A percentile compares a stretch with the other conserved stretches of the same genome.
These are phyloP conservation scores for Pristionchus mayeri DNA, from an alignment of 2,888 invertebrate species.

Conservation along the genomic window DNA sequence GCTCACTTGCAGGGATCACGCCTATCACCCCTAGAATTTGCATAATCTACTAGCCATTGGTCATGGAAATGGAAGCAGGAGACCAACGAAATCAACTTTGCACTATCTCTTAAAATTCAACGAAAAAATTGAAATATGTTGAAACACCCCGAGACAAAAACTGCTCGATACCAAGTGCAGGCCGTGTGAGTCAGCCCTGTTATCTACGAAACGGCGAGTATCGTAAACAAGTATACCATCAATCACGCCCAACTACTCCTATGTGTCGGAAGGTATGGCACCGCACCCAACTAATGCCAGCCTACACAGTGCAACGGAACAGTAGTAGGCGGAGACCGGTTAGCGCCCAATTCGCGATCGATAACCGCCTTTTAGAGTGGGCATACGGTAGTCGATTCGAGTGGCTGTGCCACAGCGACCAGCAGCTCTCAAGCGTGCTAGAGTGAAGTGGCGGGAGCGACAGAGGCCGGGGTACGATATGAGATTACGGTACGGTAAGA, in stretches of 20 bases:
- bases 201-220: background rate
- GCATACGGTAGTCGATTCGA: constrained; percentile 24
- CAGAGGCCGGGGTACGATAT: no score
- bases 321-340: constrained; percentile 17
- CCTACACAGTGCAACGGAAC: background rate
- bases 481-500: no score
- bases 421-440: background rate
- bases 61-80: no score
- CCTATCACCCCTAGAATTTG: background rate
- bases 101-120: no score
- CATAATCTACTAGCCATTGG: no score
- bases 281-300: background rate
- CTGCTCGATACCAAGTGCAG: background rate
- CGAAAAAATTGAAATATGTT: no score
- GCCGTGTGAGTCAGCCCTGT: background rate
- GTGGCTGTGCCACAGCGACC: background rate
- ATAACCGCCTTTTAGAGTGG: background rate
- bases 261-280: no score
- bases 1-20: background rate
- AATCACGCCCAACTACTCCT: no score
- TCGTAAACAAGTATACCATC: background rate
- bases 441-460: background rate
- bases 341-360: background rate
- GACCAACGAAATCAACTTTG: no score
- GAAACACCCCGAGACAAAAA: no score